Percentiles rank a stretch among this genome's conserved stretches.
Conservation (phyloP, 2,888 invertebrate genomes). For the Yponomeuta plumbellus region DNA sequence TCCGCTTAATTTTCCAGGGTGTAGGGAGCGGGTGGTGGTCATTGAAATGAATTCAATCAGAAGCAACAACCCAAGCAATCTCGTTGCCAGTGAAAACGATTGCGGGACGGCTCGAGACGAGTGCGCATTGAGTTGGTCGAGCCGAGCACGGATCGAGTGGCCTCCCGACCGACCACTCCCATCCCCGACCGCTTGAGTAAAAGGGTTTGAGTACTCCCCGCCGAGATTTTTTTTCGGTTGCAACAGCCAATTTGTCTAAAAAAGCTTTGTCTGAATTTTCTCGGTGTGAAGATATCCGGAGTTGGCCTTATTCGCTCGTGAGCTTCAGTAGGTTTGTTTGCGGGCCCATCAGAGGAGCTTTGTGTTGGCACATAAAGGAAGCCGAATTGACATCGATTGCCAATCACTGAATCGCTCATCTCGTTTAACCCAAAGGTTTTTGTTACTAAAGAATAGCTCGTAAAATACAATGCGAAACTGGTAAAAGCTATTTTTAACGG, state of each 20-base stretch:
- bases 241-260: conserved; percentile 12
- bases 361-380: background rate
- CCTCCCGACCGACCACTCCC: conserved; percentile 43
- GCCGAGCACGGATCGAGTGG: conserved; percentile 36
- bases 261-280: background rate
- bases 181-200: conserved; percentile 36
- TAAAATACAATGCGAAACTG: conserved; percentile 37
- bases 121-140: conserved; percentile 58
- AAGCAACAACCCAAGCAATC: conserved; percentile 69
- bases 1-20: conserved; percentile 56
- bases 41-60: conserved; percentile 60
- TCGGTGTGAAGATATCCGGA: background rate
- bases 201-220: conserved; percentile 33
- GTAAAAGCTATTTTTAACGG: too few species aligned
- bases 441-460: conserved; percentile 30
- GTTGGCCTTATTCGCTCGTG: background rate
- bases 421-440: conserved; percentile 31
- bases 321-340: background rate
- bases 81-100: conserved; percentile 56
- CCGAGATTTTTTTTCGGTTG: conserved; percentile 11
- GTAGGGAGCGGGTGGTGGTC: conserved; percentile 31
- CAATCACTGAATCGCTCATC: conserved; percentile 29
- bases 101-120: conserved; percentile 44
- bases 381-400: conserved; percentile 10
- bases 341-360: background rate